Evolutionary conservation across 2,113 vertebrate species (phyloP).

Genomic region (Notiomystis cincta): DNA sequence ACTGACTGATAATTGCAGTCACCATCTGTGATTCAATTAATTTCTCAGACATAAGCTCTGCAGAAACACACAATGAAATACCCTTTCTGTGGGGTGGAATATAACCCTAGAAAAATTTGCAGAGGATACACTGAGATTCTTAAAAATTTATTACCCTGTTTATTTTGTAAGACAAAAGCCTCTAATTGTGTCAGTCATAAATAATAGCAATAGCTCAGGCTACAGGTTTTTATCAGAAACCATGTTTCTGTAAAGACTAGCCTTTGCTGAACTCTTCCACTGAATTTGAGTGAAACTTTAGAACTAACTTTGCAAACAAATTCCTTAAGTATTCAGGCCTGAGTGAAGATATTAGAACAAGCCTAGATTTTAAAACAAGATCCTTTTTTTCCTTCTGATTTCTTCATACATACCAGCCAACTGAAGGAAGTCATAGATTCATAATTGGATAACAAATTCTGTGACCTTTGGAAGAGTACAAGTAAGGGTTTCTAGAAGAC

Average conservation of each 20-base stretch:
- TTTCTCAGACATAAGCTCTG: conserved; percentile 10
- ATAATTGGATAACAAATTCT: not conserved
- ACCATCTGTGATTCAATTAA: conserved; percentile 13
- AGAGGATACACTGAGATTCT: not conserved
- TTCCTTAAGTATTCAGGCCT: not conserved
- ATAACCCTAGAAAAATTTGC: not conserved
- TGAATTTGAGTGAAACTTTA: not conserved
- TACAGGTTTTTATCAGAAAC: not conserved
- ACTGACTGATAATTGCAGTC: conserved; percentile 5
- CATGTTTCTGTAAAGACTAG: not conserved
- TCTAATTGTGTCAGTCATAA: not conserved
- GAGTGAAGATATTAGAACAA: not conserved
- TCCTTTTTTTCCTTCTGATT: not conserved
- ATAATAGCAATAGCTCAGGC: not conserved
- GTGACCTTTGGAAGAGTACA: not conserved
- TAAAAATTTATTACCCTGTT: not conserved
- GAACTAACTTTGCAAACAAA: not conserved
- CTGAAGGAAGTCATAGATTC: not conserved
- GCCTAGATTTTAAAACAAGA: not conserved
- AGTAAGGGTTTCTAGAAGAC: not conserved
- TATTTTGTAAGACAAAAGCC: not conserved
- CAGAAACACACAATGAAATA: not conserved
- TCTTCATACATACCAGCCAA: not conserved
- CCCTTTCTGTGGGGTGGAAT: not conserved
- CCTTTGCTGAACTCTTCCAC: not conserved